phyloP scores from a whole-genome alignment of 2,113 vertebrate species.

The Micromys minutus region DNA sequence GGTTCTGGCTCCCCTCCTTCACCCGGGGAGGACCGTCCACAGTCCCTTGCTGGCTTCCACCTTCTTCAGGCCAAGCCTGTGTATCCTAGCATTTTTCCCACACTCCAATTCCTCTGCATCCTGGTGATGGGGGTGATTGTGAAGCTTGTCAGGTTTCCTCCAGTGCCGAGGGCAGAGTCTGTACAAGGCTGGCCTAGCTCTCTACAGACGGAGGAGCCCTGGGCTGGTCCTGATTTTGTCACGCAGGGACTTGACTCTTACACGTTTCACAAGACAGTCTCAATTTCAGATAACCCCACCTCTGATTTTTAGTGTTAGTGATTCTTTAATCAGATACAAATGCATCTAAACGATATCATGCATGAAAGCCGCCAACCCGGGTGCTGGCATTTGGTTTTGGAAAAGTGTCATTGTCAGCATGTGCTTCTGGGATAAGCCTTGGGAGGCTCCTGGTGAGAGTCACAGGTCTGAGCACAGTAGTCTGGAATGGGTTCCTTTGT shows the following conservation, averaged over 20 bases:
- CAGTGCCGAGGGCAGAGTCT: not conserved
- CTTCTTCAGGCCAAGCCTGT: not conserved
- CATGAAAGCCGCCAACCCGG: not conserved
- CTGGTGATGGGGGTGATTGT: no score
- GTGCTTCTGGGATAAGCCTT: not conserved
- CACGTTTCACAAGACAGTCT: not conserved
- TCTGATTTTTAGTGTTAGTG: not conserved
- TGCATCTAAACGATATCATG: not conserved
- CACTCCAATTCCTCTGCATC: not conserved
- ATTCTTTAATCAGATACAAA: not conserved
- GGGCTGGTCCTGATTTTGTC: not conserved
- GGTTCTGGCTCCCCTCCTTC: not conserved
- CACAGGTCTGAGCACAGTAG: not conserved
- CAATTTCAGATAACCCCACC: not conserved
- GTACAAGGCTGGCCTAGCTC: not conserved
- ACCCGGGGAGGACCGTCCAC: no score
- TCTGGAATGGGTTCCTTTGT: not conserved
- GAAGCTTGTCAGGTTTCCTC: not conserved
- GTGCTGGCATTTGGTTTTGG: not conserved
- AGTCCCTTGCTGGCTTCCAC: not conserved
- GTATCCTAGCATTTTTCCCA: not conserved
- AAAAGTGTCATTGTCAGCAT: fast-evolving
- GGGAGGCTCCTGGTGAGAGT: not conserved
- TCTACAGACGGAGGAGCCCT: not conserved
- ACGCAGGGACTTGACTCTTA: not conserved